Base-by-base conservation (phyloP, 2,888 invertebrate genomes). In the Fissipunctia ypsillon region DNA sequence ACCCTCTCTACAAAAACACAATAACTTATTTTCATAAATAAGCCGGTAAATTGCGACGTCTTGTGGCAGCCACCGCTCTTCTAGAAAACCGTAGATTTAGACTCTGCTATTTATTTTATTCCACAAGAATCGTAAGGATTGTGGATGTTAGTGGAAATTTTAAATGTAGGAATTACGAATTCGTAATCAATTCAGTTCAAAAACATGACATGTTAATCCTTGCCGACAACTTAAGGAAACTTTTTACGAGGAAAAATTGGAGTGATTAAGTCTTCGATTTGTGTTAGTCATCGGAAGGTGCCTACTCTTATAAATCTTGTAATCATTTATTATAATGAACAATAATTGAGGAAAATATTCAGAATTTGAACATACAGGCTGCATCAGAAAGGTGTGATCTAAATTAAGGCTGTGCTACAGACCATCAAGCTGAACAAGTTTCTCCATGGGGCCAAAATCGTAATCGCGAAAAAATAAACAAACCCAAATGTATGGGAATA, bases 231-330 rank as follows among this genome's bases (percentile, higher is more conserved):
- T 10, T 45, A 43, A 64, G 38, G 59, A 70, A 78, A 70, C 22
- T 38, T 45, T 61, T 78, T n/a, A 63, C 9, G 1, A 60, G 64
- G 64, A 79, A 70, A 79, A 64, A 16, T 41, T 9, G 1, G 41
- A 52, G 10, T 28, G 31, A n/a, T 68, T 43, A 38, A 2, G 52
- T 57, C 48, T 56, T 38, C 3, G 9, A 25, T 35, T 43, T 69
- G 28, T 54, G 25, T 71, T 77, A 45, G 50, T 64, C 63, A 76
- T 63, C 9, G n/a, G 12, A 31, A 54, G 25, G 28, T 45, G 3
- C 28, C 3, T 31, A 52, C n/a, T 14, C 12, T 28, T n/a, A 43
- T 35, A n/a, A 38, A 38, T 76, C 50, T 52, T 59, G 1, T n/a
- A 57, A 19, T 28, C 0, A 16, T 35, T 45, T 73, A 28, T 22